Evolutionary conservation across 92 coral and sea anemone species (phyloP).

Genomic region (Scolanthus callimorphus): DNA sequence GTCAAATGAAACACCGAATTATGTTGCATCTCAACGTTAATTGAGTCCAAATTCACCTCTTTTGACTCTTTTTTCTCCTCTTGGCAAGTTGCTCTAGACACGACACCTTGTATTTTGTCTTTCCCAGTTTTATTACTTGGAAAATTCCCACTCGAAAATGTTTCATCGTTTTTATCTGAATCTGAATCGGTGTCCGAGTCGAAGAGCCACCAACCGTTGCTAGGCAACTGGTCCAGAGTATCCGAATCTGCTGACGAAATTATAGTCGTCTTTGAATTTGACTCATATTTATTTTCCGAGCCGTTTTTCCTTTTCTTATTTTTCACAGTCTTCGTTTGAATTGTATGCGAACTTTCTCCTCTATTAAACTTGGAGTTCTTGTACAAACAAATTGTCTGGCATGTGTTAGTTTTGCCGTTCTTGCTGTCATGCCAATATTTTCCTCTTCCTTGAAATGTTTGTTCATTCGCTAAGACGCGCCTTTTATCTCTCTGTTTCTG

Average conservation of each 20-base stretch:
- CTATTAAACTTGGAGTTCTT: neutral
- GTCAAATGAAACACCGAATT: neutral
- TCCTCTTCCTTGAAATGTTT: neutral
- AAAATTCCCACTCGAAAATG: neutral
- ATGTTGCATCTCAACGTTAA: neutral
- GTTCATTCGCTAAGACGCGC: neutral
- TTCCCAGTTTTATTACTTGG: neutral
- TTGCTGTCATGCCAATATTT: neutral
- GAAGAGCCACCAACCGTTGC: slow-evolving; percentile 33
- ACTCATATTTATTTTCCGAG: too few relatives aligned
- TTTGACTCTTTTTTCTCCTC: neutral
- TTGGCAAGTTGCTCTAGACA: neutral
- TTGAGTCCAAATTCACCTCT: neutral
- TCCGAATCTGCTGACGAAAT: neutral
- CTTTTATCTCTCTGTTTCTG: neutral
- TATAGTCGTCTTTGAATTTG: neutral
- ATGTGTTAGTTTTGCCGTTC: neutral
- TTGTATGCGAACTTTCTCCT: too few relatives aligned
- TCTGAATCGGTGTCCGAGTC: slow-evolving; percentile 8
- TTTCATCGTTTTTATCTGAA: slow-evolving; percentile 1
- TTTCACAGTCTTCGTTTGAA: too few relatives aligned
- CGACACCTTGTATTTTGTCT: neutral
- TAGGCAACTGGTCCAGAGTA: slow-evolving; percentile 32
- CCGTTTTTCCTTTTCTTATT: too few relatives aligned
- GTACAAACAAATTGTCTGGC: neutral